These are phyloP conservation scores for Trisateles emortualis DNA, from an alignment of 2,888 invertebrate genomes.

Conservation along the genomic window DNA sequence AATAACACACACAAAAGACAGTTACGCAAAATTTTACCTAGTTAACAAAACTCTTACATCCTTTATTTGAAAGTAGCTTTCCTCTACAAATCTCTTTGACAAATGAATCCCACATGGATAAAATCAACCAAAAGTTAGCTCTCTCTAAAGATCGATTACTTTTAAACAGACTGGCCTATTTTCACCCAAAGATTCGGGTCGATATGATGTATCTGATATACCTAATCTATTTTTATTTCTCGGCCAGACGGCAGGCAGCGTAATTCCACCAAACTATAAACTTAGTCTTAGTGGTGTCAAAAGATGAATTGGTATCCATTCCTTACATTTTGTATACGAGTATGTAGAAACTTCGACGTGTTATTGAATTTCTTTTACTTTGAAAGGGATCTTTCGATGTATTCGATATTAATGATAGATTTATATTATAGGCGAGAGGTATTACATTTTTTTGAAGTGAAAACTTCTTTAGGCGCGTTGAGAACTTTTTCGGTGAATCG, in stretches of 20 bases:
- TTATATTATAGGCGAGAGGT: slow-evolving; percentile 4
- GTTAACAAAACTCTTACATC: too few species aligned
- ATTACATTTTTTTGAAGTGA: too few species aligned
- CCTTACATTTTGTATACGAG: background rate
- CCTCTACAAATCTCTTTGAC: too few species aligned
- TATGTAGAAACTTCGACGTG: too few species aligned
- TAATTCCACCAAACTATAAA: background rate
- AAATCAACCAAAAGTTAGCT: background rate
- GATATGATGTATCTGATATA: background rate
- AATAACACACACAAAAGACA: too few species aligned
- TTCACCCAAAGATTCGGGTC: background rate
- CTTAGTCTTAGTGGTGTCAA: slow-evolving; percentile 1
- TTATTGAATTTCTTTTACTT: too few species aligned
- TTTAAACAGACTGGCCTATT: background rate
- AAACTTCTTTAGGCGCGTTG: too few species aligned
- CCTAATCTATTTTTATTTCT: slow-evolving; percentile 1
- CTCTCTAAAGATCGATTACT: background rate
- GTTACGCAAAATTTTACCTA: too few species aligned
- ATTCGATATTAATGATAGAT: background rate
- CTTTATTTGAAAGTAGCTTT: too few species aligned
- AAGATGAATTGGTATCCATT: slow-evolving; percentile 3
- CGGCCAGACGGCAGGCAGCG: background rate
- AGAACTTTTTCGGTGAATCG: too few species aligned
- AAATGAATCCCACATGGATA: too few species aligned
- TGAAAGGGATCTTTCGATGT: slow-evolving; percentile 12